These are phyloP conservation scores for Puffinus mauretanicus DNA, from an alignment of 2,113 vertebrate genomes.

Conservation along the genomic window DNA sequence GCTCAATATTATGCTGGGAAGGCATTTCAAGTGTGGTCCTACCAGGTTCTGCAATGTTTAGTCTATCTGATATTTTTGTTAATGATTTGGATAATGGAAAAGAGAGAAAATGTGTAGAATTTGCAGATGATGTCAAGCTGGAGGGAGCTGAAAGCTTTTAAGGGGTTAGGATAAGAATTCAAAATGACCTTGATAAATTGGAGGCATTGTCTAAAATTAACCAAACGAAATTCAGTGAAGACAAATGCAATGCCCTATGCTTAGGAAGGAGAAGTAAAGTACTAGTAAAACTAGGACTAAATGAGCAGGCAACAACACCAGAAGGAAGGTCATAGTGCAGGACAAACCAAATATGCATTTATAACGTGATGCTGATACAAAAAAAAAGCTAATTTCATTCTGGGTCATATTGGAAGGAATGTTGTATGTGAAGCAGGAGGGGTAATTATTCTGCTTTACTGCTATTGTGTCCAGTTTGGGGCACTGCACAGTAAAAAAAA, in stretches of 20 bases:
- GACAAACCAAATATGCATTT: neutral
- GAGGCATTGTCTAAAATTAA: conserved; percentile 18
- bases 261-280: neutral
- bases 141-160: conserved; percentile 46
- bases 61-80: conserved; percentile 50
- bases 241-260: neutral
- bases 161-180: neutral
- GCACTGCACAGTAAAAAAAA: neutral
- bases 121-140: neutral
- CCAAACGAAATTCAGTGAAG: neutral
- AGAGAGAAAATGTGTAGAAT: conserved; percentile 27
- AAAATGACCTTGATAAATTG: conserved; percentile 38
- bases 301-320: neutral
- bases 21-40: neutral
- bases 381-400: neutral
- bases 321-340: neutral
- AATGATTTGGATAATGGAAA: conserved; percentile 35
- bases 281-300: neutral
- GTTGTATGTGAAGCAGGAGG: neutral
- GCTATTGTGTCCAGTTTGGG: neutral
- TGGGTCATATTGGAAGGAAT: neutral
- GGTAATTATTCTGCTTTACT: neutral
- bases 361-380: neutral
- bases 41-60: conserved; percentile 37
- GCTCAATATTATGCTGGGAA: neutral